phyloP scores from a whole-genome alignment of 2,797 vertebrate genomes.

The Pogoniulus pusillus region DNA sequence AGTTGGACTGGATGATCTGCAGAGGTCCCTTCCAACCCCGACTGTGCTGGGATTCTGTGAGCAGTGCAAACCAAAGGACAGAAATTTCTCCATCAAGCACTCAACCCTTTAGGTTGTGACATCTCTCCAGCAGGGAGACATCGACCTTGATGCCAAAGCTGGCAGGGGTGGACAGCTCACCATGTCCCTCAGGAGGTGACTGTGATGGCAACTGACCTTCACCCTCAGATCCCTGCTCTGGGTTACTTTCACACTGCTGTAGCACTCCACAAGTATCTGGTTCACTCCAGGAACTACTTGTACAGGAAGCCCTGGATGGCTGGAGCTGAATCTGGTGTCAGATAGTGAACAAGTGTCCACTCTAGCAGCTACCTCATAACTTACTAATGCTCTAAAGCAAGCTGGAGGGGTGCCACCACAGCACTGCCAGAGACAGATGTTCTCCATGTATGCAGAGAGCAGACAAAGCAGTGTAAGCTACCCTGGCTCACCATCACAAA shows the following conservation, averaged over 20 bases:
- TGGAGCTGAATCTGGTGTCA: neutral
- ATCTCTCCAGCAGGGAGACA: neutral
- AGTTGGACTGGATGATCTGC: too few relatives aligned
- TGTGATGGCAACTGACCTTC: rapidly evolving
- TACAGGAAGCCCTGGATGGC: neutral
- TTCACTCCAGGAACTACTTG: neutral
- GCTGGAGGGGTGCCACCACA: neutral
- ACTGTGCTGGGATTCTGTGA: neutral
- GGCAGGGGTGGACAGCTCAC: neutral
- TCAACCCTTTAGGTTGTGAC: neutral
- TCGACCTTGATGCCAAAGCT: neutral
- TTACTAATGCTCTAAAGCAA: rapidly evolving
- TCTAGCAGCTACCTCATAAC: neutral
- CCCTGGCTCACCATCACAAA: too few relatives aligned
- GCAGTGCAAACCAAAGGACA: neutral
- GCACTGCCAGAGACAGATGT: too few relatives aligned
- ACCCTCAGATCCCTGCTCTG: rapidly evolving
- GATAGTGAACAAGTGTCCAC: neutral
- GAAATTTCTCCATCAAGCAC: neutral
- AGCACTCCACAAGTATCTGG: neutral
- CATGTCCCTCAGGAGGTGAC: neutral
- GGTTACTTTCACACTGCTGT: neutral
- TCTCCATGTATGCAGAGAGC: rapidly evolving
- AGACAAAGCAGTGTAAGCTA: rapidly evolving
- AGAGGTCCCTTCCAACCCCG: too few relatives aligned